Conservation (phyloP, 2,888 invertebrate genomes). For the Drepanosiphum platanoidis region DNA sequence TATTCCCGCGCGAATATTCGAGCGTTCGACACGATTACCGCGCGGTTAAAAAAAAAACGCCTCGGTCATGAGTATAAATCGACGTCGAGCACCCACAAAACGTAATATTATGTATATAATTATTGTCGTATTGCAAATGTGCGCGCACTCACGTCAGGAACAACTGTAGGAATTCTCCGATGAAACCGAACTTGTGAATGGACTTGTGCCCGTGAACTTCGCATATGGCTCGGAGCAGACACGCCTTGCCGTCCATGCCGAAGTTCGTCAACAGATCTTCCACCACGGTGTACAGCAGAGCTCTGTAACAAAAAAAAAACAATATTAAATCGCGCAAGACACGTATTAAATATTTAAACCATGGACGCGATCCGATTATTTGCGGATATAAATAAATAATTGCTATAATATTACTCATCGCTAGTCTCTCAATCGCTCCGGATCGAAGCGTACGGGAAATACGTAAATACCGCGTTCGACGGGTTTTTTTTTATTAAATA, state of each 20-base stretch:
- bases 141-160: constrained; percentile 83
- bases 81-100: too few relatives aligned
- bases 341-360: not conserved
- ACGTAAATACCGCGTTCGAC: not conserved
- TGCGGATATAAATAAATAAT: too few relatives aligned
- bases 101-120: too few relatives aligned
- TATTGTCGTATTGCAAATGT: too few relatives aligned
- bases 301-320: constrained; percentile 68
- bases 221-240: constrained; percentile 83
- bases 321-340: not conserved
- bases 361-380: not conserved
- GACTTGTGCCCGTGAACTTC: constrained; percentile 85
- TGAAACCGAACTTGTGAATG: constrained; percentile 79
- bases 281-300: constrained; percentile 79
- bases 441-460: not conserved
- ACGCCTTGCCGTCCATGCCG: constrained; percentile 84
- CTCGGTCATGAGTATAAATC: too few relatives aligned
- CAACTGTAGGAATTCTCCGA: constrained; percentile 84
- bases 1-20: not conserved
- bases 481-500: not conserved
- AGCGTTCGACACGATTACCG: too few relatives aligned
- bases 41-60: not conserved
- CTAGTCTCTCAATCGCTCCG: not conserved
- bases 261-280: constrained; percentile 84
- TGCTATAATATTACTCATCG: not conserved